Percentiles rank a stretch among this genome's conserved stretches.
phyloP scores from a whole-genome alignment of 2,797 vertebrate genomes.

The Lacerta viridis region DNA sequence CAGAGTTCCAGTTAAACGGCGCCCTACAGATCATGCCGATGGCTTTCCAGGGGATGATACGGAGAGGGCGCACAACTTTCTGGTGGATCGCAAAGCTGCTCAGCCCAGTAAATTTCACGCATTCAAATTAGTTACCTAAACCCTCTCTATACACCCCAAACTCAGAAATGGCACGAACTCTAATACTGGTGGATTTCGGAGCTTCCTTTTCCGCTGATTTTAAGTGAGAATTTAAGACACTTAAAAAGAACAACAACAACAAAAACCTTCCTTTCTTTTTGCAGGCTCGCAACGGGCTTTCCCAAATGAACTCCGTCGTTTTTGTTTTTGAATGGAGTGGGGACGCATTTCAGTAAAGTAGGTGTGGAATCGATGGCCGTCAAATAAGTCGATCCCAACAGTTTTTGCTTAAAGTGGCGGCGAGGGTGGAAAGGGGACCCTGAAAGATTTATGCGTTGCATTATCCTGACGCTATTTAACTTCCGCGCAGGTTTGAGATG shows the following conservation, averaged over 20 bases:
- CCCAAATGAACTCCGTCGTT: background rate
- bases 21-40: background rate
- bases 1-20: background rate
- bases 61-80: background rate
- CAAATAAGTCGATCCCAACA: background rate
- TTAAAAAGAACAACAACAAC: too few relatives aligned
- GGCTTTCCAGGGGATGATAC: background rate
- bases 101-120: background rate
- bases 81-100: background rate
- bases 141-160: accelerated
- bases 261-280: background rate
- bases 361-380: background rate
- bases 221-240: background rate
- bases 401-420: background rate
- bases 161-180: background rate
- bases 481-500: background rate
- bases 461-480: background rate
- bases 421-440: background rate
- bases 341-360: background rate
- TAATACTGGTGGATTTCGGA: background rate
- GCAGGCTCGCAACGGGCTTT: background rate
- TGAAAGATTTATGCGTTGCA: background rate
- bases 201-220: background rate
- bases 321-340: background rate
- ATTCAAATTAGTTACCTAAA: background rate